A percentile compares a stretch with the other conserved stretches of the same genome.
These are phyloP conservation scores for Urocynchramus pylzowi DNA, from an alignment of 2,113 vertebrate genomes.

Conservation along the genomic window DNA sequence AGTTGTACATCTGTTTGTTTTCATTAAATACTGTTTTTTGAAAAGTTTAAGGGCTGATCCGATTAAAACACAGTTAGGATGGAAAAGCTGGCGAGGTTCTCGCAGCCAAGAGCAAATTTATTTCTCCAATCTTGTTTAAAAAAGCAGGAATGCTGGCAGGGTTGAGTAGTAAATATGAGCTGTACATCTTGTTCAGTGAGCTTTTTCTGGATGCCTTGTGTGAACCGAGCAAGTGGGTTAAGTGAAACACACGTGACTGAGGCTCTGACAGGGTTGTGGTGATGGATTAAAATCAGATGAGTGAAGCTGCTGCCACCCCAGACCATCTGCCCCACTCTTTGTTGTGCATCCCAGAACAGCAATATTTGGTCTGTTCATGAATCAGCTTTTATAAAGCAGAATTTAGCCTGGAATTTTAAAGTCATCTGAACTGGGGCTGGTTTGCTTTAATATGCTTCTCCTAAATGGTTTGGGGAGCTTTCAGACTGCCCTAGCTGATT, in stretches of 20 bases:
- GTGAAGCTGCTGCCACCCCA: slow-evolving; percentile 37
- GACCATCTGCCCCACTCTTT: slow-evolving; percentile 47
- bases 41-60: slow-evolving; percentile 2
- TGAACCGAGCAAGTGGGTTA: neutral
- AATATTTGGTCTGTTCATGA: slow-evolving; percentile 27
- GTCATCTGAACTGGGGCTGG: neutral
- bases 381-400: slow-evolving; percentile 2
- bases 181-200: neutral
- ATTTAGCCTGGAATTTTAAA: slow-evolving; percentile 13
- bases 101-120: slow-evolving; percentile 33
- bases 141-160: slow-evolving; percentile 6
- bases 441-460: neutral
- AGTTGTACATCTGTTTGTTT: slow-evolving; percentile 46
- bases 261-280: slow-evolving; percentile 10
- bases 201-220: slow-evolving; percentile 21
- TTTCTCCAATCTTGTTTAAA: slow-evolving; percentile 35
- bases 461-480: neutral
- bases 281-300: slow-evolving; percentile 55
- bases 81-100: slow-evolving; percentile 23
- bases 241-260: neutral
- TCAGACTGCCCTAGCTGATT: neutral
- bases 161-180: slow-evolving; percentile 13
- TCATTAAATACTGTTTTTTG: slow-evolving; percentile 25
- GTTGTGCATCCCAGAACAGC: slow-evolving; percentile 17
- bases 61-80: slow-evolving; percentile 24